A percentile compares a stretch with the other conserved stretches of the same genome.
Evolutionary conservation across 1,140 invertebrate genomes (phyloP).

Genomic region (Andrena cerasifolii): DNA sequence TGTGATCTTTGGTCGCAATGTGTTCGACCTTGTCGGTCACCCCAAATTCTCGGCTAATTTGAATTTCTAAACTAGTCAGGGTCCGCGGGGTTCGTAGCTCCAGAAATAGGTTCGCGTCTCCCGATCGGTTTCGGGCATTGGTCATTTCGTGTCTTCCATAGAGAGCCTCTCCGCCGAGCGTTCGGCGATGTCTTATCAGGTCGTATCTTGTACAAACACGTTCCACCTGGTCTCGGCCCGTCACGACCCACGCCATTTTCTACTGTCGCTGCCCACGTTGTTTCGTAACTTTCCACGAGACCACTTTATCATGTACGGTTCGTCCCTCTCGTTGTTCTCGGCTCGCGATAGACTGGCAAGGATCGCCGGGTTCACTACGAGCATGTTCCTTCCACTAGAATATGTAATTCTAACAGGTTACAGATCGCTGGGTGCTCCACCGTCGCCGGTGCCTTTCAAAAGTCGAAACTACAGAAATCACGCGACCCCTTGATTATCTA

Average conservation of each 20-base stretch:
- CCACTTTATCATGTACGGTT: slow-evolving; percentile 56
- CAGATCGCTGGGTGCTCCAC: neutral
- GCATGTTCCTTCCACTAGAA: neutral
- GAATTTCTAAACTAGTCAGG: neutral
- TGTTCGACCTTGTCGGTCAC: neutral
- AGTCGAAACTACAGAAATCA: neutral
- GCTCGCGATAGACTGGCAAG: slow-evolving; percentile 27
- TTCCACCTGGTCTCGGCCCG: slow-evolving; percentile 65
- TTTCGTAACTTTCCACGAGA: slow-evolving; percentile 66
- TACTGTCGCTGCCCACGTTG: slow-evolving; percentile 62
- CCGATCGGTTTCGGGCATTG: slow-evolving; percentile 41
- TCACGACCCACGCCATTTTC: slow-evolving; percentile 66
- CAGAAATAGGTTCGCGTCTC: neutral
- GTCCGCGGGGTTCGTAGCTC: neutral
- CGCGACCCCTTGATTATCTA: too few species aligned
- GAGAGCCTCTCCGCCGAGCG: slow-evolving; percentile 33
- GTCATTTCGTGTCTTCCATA: slow-evolving; percentile 29
- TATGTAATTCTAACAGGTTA: neutral
- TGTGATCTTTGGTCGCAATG: neutral
- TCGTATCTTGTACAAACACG: slow-evolving; percentile 69
- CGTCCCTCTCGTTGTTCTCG: slow-evolving; percentile 39
- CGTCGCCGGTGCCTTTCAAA: neutral
- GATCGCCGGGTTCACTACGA: neutral
- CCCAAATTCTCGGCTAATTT: neutral
- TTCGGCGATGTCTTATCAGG: slow-evolving; percentile 60